Base-by-base conservation (phyloP, 2,797 vertebrate species). In the Premnoplex brunnescens region DNA sequence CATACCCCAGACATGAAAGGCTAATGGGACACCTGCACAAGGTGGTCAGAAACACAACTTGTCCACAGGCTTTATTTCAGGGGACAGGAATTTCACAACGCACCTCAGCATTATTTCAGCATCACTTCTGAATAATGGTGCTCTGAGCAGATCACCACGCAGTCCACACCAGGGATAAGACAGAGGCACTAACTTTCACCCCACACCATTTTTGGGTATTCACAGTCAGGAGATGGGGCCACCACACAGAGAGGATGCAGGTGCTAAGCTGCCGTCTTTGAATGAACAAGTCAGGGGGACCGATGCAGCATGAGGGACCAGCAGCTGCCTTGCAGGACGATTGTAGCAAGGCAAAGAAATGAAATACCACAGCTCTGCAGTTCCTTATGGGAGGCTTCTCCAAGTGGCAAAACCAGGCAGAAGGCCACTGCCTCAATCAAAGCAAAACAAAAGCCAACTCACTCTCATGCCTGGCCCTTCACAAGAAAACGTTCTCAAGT, bases 111-210 rank as follows among this genome's bases (percentile, higher is more conserved):
- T 46, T 58, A 18, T 15, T n/a, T 79, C n/a, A 64, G 78, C 41
- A 85, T 26, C 75, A 10, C n/a, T 62, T 30, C 69, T n/a, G 51
- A 55, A 30, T 74, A 37, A 4, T 1, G 18, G 43, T 43, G 23
- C 27, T 60, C 52, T 3, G 3, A 34, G 41, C 1, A 2, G 34
- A 37, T 62, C 49, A 56, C 27, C 26, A 9, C 0, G 0, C 26
- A 54, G n/a, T 36, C 32, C 66, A 46, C 28, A 55, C 21, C 26
- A 75, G 52, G 27, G 36, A 82, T 10, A 44, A 66, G 30, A 75
- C 20, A 14, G 2, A 2, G 27, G 26, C 52, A 39, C 44, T 88
- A 24, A 62, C 48, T 54, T 37, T 37, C 91, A 51, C 14, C 32
- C 16, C 49, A 32, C 32, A 28, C 27, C 52, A 14, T 32, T 37